Percentiles rank a stretch among this genome's conserved stretches.
Conservation (phyloP, 1,140 invertebrate genomes). For the Neotoxoptera formosana region DNA sequence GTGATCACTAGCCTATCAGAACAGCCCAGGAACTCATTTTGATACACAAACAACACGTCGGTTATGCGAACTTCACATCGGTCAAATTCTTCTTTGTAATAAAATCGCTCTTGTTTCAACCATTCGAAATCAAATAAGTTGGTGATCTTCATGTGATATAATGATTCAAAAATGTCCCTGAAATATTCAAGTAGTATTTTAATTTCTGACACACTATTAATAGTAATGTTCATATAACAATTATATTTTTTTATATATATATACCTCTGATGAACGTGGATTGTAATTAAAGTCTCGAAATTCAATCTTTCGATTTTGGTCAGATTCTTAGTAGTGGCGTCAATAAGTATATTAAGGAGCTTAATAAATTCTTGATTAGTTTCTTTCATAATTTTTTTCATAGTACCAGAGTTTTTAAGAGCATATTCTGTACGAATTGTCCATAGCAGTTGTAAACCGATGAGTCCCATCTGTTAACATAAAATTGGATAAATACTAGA, state of each 20-base stretch:
- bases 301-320: constrained; percentile 91
- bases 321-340: constrained; percentile 92
- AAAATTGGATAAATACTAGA: not conserved
- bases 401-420: constrained; percentile 84
- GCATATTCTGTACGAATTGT: constrained; percentile 90
- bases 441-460: constrained; percentile 97
- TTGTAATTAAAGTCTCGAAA: constrained; percentile 96
- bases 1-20: constrained; percentile 88
- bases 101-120: constrained; percentile 95
- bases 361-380: constrained; percentile 95
- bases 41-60: constrained; percentile 87
- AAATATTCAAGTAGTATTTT: constrained; percentile 74
- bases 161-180: constrained; percentile 64
- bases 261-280: constrained; percentile 96
- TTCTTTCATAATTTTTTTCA: constrained; percentile 95
- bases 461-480: constrained; percentile 76
- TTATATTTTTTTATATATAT: constrained; percentile 67
- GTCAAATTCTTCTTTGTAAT: constrained; percentile 93
- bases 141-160: constrained; percentile 84
- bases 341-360: constrained; percentile 90
- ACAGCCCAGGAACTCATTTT: constrained; percentile 94
- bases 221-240: not conserved
- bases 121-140: constrained; percentile 95
- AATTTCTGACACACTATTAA: not conserved
- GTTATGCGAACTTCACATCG: constrained; percentile 82